Base-by-base conservation (phyloP, 1,140 invertebrate species). In the Daktulosphaira vitifoliae region DNA sequence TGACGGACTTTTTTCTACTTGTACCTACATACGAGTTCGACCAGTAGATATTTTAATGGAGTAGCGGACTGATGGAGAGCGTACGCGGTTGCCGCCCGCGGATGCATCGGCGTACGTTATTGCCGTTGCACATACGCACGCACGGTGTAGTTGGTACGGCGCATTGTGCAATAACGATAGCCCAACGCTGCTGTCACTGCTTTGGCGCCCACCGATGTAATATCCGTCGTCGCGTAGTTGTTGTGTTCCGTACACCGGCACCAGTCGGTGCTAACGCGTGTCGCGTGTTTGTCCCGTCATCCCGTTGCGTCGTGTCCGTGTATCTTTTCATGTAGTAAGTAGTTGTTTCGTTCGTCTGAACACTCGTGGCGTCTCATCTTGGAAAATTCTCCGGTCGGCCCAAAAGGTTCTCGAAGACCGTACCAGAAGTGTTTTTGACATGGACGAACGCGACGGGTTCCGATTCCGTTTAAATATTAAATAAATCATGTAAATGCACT, bases 401-500 rank as follows among this genome's bases (percentile, higher is more conserved):
- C 29, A 33, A 5, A 33, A 5, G 56, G 56, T 46, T 38, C 56
- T 62, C 84, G 85, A 86, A 84, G 84, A 86, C 82, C 89, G 89
- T 93, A 87, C 89, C 90, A 94, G 90, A 85, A 84, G 87, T 90
- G 91, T 87, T 87, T 94, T 94, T 94, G 88, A 62, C 56, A 62
- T 62, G 56, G 56, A 62, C 56, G n/a, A 11, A 46, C 22, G 26
- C 39, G 39, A 33, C 11, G 11, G 42, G 26, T 29, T 54, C 25
- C 0, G 11, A 23, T 29, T 44, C 25, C 16, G 13, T 90, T 93
- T 83, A 49, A 49, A 71, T 71, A 73, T 69, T 53, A 75, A 70
- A 81, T 81, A 80, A 85, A 83, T 82, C 83, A 82, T 95, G 92
- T 96, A 96, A 96, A 96, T 96, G 92, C 92, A 95, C 92, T 92